phyloP scores from a whole-genome alignment of 2,113 vertebrate genomes.

The Sphaerodactylus townsendi region DNA sequence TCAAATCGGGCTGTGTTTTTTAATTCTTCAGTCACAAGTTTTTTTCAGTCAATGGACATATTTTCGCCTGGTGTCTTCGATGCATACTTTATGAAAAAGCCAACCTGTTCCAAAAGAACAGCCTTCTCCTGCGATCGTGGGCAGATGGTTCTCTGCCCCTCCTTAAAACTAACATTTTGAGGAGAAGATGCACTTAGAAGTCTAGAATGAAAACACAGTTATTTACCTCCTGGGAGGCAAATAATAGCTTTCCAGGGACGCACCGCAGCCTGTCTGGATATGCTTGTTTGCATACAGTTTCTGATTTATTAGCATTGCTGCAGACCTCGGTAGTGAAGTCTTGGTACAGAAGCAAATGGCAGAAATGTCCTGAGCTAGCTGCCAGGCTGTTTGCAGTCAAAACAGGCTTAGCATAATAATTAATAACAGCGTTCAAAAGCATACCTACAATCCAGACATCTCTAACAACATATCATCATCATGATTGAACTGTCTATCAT shows the following conservation, averaged over 20 bases:
- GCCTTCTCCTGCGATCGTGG: not conserved
- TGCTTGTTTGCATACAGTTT: not conserved
- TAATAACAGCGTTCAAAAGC: not conserved
- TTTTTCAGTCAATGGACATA: too few species aligned
- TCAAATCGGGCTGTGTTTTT: too few species aligned
- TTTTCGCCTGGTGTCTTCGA: too few species aligned
- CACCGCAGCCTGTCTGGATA: not conserved
- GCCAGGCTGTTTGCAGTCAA: not conserved
- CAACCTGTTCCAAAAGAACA: not conserved
- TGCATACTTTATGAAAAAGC: too few species aligned
- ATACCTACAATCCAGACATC: not conserved
- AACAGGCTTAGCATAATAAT: not conserved
- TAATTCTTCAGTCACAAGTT: too few species aligned
- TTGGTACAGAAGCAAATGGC: not conserved
- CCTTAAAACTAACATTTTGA: not conserved
- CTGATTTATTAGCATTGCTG: constrained; percentile 10
- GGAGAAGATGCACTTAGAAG: constrained; percentile 3
- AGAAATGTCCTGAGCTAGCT: not conserved
- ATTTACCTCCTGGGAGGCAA: constrained; percentile 16
- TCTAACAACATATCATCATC: not conserved
- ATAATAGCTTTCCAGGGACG: not conserved
- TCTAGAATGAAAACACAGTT: constrained; percentile 6
- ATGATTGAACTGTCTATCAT: too few species aligned
- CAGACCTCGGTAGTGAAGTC: not conserved
- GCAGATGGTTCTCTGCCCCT: not conserved